Evolutionary conservation across 2,888 invertebrate genomes (phyloP), one percentile per base, ranked within the genome.

Genomic region (Crocallis elinguaria): DNA sequence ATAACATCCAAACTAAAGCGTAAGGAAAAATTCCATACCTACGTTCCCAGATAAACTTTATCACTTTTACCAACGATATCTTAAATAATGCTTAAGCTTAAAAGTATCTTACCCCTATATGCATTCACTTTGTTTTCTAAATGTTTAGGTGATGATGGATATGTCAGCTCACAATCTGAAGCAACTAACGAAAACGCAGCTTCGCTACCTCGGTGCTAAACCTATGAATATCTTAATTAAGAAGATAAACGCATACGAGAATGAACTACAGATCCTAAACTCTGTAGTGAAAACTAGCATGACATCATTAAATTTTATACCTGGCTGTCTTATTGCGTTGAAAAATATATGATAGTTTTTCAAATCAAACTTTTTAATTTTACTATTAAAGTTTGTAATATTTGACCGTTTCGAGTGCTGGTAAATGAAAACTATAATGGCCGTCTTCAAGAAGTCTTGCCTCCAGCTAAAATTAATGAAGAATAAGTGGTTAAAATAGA

Each of bases 351-450:
- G 5, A 14, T 43, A 23, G 5, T n/a, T 17, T 19, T 25, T 7
- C 23, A 12, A 3, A 13, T 11, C 12, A 12, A 23, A 3, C 19
- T 33, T 17, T 49, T 57, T 55, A 41, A 39, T 50, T 55, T 45
- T 7, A 13, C 16, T 41, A 36, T 17, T 5, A 62, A 55, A 68
- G 53, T 21, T 73, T 64, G 50, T 75, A 78, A 37, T 65, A 38
- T 67, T 75, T 79, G 5, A 87, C 60, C 9, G 72, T 49, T 25
- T 73, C 49, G 11, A 89, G 71, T 3, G 88, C 48, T 42, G 89
- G 89, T 21, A 88, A 60, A 60, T 84, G 79, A 52, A 90, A 83
- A 0, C 81, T 71, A 56, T 86, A 87, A 17, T 68, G 75, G 0
- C 85, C 84, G 23, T 86, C 78, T 3, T 71, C 64, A 12, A 79